Base-by-base conservation (phyloP, 1,140 invertebrate genomes). In the Sycobia sp. region DNA sequence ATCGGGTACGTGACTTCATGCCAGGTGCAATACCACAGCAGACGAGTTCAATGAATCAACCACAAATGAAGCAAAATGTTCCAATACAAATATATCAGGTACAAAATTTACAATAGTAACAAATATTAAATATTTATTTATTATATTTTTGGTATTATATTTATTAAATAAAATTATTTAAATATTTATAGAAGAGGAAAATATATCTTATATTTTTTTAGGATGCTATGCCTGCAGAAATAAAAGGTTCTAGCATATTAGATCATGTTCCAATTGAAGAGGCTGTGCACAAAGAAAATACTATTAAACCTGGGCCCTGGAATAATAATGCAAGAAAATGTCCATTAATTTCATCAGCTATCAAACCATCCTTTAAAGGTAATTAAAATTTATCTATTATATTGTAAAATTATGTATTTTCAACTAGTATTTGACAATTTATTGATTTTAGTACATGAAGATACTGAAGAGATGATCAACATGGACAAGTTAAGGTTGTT, bases 261-360 rank as follows among this genome's bases (percentile, higher is more conserved):
- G 83, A 83, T 66, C 77, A 80, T 34, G 80, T 83, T 23, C 80
- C 84, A 7, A 82, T 84, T 50, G 78, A 84, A 50, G 84, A 86
- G 69, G 82, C 82, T 56, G 68, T 82, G 8, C 84, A 84, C 41
- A 89, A 89, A 73, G 86, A 88, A 70, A 87, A 88, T 71, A 79
- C 79, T 16, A 74, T 86, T 29, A 86, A 86, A 73, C 79, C 87
- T 16, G 86, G 87, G n/a, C 82, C 85, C 8, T 89, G 88, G 88
- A 86, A 80, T 60, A 82, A 79, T 73, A 73, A 70, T 47, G 60
- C 49, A 66, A 78, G 69, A 73, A 79, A 63, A 76, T 78, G 68
- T 34, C 69, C 72, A 29, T 68, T 81, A 41, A 77, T 82, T 22
- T 56, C 73, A 58, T 65, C 76, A 13, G 46, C 59, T 20, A 57